Evolutionary conservation across 1,140 invertebrate genomes (phyloP).

Genomic region (Bombus cullumanus): DNA sequence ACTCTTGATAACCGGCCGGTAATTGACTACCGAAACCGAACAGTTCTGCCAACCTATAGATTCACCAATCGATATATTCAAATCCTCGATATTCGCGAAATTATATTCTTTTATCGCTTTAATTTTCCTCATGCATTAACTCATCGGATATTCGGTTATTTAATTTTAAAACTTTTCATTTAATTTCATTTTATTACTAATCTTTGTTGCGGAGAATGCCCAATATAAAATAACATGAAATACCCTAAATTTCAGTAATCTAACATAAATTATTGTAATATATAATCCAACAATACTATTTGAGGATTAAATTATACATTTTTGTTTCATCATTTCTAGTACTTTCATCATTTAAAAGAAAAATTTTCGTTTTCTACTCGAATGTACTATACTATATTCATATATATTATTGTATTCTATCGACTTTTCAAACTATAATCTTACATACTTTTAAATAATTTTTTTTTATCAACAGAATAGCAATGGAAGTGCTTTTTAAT

Average conservation of each 20-base stretch:
- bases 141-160: too few relatives aligned
- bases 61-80: not conserved
- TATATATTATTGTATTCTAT: too few relatives aligned
- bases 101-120: not conserved
- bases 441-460: not conserved
- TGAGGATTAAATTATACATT: not conserved
- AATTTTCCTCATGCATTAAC: too few relatives aligned
- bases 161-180: too few relatives aligned
- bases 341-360: too few relatives aligned
- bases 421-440: not conserved
- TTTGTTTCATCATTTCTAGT: not conserved
- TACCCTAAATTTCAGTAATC: too few relatives aligned
- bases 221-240: too few relatives aligned
- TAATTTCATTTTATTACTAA: too few relatives aligned
- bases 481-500: not conserved
- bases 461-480: not conserved
- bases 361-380: not conserved
- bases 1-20: conserved; percentile 20
- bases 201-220: too few relatives aligned
- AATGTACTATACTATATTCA: too few relatives aligned
- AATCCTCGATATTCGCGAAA: not conserved
- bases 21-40: conserved; percentile 35
- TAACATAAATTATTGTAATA: too few relatives aligned
- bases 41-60: conserved; percentile 38
- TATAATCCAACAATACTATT: too few relatives aligned